Evolutionary conservation across 1,140 invertebrate genomes (phyloP).

Genomic region (Ectropis grisescens): DNA sequence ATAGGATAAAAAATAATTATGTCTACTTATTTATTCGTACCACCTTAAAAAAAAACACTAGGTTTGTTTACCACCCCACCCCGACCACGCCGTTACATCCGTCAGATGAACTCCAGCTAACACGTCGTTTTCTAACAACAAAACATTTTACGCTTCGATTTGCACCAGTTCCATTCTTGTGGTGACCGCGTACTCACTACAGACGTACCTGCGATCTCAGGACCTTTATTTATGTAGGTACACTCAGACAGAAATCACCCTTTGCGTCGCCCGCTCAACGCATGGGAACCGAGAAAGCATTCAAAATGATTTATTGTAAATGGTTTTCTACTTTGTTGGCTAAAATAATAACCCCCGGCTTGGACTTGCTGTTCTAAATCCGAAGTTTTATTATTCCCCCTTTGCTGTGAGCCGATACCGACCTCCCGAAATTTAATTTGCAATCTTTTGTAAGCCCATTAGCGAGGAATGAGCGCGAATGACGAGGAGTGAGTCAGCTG

Average conservation of each 20-base stretch:
- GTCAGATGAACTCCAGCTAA: no score
- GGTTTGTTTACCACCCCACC: no score
- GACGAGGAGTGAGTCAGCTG: conserved; percentile 37
- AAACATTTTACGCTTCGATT: no score
- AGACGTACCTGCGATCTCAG: conserved; percentile 12
- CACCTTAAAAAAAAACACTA: no score
- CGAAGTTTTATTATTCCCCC: conserved; percentile 57
- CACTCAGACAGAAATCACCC: conserved; percentile 65
- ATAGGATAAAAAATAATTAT: no score
- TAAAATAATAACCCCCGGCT: conserved; percentile 63
- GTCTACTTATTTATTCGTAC: background rate
- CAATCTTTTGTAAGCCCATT: conserved; percentile 41
- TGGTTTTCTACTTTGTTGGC: conserved; percentile 69
- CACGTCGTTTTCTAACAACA: no score
- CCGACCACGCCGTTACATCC: no score
- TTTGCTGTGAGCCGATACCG: conserved; percentile 42
- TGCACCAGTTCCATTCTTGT: no score
- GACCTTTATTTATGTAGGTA: conserved; percentile 67
- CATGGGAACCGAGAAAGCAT: conserved; percentile 64
- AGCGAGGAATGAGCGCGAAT: conserved; percentile 34
- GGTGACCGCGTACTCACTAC: no score
- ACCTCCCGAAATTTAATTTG: conserved; percentile 60
- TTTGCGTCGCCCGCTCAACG: conserved; percentile 61
- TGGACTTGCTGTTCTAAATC: conserved; percentile 62
- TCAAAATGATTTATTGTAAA: conserved; percentile 70